A percentile compares a stretch with the other conserved stretches of the same genome.
Conservation (phyloP, 2,888 invertebrate genomes). For the Machimus rusticus region DNA sequence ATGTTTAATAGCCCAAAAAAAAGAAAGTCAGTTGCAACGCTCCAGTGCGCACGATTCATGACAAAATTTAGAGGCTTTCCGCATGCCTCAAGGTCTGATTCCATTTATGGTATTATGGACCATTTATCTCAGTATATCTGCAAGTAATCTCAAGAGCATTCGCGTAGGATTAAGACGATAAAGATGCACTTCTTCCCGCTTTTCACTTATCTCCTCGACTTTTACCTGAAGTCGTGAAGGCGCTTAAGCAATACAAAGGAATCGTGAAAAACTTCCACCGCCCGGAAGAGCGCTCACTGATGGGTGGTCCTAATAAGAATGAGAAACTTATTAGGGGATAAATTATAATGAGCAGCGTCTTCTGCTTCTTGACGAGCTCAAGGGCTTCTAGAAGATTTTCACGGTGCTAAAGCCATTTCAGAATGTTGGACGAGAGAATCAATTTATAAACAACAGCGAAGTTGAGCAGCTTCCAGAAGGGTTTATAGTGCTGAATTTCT, state of each 20-base stretch:
- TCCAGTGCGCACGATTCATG: neutral
- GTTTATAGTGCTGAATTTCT: neutral
- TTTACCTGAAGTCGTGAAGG: neutral
- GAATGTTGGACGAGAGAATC: neutral
- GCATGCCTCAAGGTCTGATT: neutral
- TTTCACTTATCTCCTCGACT: neutral
- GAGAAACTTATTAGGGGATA: neutral
- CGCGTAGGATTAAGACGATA: neutral
- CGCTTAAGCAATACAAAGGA: neutral
- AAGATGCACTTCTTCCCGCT: neutral
- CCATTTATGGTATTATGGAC: neutral
- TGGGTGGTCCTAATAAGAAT: neutral
- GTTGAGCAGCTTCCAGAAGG: neutral
- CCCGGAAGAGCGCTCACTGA: neutral
- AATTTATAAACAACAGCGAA: neutral
- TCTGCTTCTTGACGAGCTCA: neutral
- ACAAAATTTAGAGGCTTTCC: neutral
- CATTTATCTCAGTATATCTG: slow-evolving; percentile 1
- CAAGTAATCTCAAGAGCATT: neutral
- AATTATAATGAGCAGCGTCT: neutral
- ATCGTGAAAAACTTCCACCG: neutral
- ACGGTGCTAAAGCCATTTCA: neutral
- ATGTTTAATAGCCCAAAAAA: neutral
- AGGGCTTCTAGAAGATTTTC: neutral
- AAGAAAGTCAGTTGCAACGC: neutral